A percentile compares a stretch with the other conserved stretches of the same genome.
These are phyloP conservation scores for Sinocyclocheilus anophthalmus DNA, from an alignment of 2,113 vertebrate genomes.

Conservation along the genomic window DNA sequence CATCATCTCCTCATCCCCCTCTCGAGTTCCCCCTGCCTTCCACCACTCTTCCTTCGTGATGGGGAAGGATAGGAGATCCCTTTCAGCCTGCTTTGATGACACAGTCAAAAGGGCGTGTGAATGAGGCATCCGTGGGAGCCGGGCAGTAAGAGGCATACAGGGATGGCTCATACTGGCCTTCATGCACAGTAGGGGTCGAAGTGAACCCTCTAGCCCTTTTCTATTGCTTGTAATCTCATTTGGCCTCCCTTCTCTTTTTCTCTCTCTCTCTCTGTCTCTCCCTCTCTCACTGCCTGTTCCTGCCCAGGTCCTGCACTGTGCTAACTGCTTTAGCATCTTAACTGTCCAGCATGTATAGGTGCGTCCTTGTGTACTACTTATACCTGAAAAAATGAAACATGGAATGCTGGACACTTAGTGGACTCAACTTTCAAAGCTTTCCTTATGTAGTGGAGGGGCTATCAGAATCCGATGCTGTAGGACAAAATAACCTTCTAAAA, in stretches of 20 bases:
- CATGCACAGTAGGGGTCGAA: constrained; percentile 94
- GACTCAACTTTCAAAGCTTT: no score
- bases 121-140: constrained; percentile 89
- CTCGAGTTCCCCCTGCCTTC: constrained; percentile 48
- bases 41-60: constrained; percentile 69
- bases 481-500: neutral
- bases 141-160: constrained; percentile 77
- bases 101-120: constrained; percentile 99
- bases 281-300: constrained; percentile 62
- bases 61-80: constrained; percentile 74
- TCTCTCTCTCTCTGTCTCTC: constrained; percentile 71
- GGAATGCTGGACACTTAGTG: no score
- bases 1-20: constrained; percentile 39
- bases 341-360: neutral
- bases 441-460: neutral
- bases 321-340: constrained; percentile 7
- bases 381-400: neutral
- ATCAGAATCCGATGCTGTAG: no score
- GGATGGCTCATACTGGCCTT: constrained; percentile 82
- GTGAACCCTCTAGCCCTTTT: constrained; percentile 87
- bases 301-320: constrained; percentile 11
- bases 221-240: constrained; percentile 90
- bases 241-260: constrained; percentile 82
- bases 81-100: constrained; percentile 83
- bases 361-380: neutral